A percentile compares a stretch with the other conserved stretches of the same genome.
Conservation (phyloP, 2,113 vertebrate genomes). For the Alouatta palliata region DNA sequence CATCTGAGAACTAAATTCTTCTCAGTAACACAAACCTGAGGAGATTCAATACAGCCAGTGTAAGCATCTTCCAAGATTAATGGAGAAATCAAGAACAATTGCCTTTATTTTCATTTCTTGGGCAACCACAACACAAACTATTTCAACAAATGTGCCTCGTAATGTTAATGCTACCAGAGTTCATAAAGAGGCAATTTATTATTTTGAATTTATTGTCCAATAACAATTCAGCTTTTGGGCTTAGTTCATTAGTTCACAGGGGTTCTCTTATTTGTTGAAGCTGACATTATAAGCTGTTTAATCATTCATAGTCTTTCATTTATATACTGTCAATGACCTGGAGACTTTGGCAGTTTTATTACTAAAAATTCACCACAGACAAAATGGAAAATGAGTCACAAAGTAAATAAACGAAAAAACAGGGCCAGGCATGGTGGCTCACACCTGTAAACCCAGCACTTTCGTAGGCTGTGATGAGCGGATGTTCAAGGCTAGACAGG, state of each 20-base stretch:
- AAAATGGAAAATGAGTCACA: not conserved
- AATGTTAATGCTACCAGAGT: slow-evolving; percentile 47
- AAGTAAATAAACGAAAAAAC: not conserved
- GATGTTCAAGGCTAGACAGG: too few species aligned
- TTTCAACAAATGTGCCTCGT: slow-evolving; percentile 58
- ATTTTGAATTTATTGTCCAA: slow-evolving; percentile 62
- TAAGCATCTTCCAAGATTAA: slow-evolving; percentile 42
- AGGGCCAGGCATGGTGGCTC: too few species aligned
- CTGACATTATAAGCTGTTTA: slow-evolving; percentile 48
- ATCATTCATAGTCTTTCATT: slow-evolving; percentile 29
- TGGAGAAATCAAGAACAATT: slow-evolving; percentile 41
- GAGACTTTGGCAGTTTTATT: not conserved
- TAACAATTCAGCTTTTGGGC: slow-evolving; percentile 30
- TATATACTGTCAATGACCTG: not conserved
- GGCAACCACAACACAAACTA: slow-evolving; percentile 29
- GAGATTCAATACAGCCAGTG: not conserved
- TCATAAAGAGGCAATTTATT: slow-evolving; percentile 68
- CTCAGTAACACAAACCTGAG: not conserved
- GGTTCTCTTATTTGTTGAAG: slow-evolving; percentile 24
- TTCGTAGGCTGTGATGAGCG: too few species aligned
- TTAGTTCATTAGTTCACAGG: slow-evolving; percentile 33
- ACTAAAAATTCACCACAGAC: slow-evolving; percentile 20
- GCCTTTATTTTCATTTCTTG: slow-evolving; percentile 49
- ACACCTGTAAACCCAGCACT: too few species aligned
- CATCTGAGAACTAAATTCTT: not conserved